Evolutionary conservation across 2,113 vertebrate genomes (phyloP).

Genomic region (Sylvia atricapilla): DNA sequence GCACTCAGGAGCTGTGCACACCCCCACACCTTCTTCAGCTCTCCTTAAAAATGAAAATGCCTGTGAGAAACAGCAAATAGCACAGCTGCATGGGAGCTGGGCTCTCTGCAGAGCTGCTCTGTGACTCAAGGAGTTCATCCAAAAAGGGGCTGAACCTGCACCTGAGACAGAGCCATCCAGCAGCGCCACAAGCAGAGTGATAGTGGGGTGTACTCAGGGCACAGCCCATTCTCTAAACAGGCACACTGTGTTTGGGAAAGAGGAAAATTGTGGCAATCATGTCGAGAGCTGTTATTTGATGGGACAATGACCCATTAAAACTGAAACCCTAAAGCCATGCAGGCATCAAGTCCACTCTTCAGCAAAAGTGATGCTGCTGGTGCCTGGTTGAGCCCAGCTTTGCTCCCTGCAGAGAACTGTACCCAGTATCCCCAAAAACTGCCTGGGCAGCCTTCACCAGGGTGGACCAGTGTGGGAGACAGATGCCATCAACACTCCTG

Average conservation of each 20-base stretch:
- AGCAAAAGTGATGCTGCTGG: neutral
- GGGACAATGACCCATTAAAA: neutral
- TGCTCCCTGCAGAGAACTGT: neutral
- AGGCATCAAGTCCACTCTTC: neutral
- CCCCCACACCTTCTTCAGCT: neutral
- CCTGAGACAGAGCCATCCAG: neutral
- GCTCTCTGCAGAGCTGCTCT: neutral
- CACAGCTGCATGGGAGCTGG: neutral
- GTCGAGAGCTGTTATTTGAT: neutral
- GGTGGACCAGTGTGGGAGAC: neutral
- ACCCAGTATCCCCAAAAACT: neutral
- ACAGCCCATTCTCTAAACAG: neutral
- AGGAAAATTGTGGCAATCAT: neutral
- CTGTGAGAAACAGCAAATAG: neutral
- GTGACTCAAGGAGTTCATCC: neutral
- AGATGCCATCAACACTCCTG: neutral
- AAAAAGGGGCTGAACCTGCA: neutral
- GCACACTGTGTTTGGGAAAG: too few species aligned
- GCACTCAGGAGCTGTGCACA: neutral
- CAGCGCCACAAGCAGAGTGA: neutral
- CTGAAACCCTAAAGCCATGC: neutral
- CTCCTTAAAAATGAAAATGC: neutral
- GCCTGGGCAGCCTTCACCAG: neutral
- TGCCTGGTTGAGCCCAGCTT: neutral
- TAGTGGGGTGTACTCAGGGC: accelerated